These are phyloP conservation scores for Todus mexicanus DNA, from an alignment of 2,797 vertebrate genomes.

Conservation along the genomic window DNA sequence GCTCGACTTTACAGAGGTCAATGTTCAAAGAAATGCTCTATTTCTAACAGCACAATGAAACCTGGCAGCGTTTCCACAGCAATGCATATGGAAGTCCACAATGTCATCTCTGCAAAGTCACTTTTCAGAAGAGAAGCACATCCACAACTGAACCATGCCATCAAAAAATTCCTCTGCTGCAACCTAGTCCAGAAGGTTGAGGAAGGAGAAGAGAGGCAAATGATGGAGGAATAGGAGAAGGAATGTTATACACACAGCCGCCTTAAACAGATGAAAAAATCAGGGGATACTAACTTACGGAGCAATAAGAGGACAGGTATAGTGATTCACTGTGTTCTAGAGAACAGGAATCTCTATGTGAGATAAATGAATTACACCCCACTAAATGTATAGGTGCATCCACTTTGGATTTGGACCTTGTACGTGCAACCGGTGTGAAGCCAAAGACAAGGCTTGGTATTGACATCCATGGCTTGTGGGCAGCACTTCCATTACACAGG, in stretches of 20 bases:
- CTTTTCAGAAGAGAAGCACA: background rate
- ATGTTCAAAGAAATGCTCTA: background rate
- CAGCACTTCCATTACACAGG: background rate
- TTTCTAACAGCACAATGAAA: background rate
- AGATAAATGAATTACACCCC: background rate
- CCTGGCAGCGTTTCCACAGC: background rate
- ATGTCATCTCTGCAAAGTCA: constrained; percentile 6
- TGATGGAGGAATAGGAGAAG: background rate
- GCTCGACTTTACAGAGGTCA: background rate
- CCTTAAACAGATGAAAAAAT: background rate
- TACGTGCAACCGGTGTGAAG: background rate
- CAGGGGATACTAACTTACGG: background rate
- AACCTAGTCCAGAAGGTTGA: background rate
- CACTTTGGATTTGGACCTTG: background rate
- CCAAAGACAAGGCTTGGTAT: background rate
- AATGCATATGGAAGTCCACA: background rate
- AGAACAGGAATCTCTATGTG: background rate
- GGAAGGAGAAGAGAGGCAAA: background rate
- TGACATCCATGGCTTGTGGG: background rate
- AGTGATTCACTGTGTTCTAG: background rate
- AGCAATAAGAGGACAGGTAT: background rate
- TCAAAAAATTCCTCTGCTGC: background rate
- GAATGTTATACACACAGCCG: background rate
- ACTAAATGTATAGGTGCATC: background rate
- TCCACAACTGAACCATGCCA: background rate